A percentile compares a stretch with the other conserved stretches of the same genome.
Conservation (phyloP, 2,888 invertebrate species). For the Chymomyza amoena region DNA sequence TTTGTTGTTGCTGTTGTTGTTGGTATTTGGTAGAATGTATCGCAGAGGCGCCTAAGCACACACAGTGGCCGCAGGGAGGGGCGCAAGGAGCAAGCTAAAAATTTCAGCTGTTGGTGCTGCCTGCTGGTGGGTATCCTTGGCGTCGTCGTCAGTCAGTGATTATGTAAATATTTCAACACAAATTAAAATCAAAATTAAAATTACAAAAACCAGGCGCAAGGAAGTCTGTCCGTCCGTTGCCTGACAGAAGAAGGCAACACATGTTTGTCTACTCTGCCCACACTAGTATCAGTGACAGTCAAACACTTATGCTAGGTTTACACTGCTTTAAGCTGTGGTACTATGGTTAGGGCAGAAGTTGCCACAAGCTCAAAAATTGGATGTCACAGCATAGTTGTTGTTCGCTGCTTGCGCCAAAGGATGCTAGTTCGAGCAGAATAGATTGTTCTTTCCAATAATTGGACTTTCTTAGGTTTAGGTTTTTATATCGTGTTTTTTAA, state of each 20-base stretch:
- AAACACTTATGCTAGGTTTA: conserved; percentile 16
- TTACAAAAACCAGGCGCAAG: conserved; percentile 67
- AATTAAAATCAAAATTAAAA: conserved; percentile 77
- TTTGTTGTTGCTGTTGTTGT: background rate
- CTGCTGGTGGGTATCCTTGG: background rate
- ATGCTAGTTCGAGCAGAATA: too few species aligned
- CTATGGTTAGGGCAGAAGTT: too few species aligned
- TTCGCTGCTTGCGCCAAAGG: too few species aligned
- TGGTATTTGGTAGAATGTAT: background rate
- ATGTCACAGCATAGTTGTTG: too few species aligned
- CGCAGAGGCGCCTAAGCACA: background rate
- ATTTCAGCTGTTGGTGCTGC: conserved; percentile 5
- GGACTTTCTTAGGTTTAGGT: too few species aligned
- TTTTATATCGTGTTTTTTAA: too few species aligned
- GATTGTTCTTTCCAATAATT: too few species aligned
- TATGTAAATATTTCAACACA: conserved; percentile 77
- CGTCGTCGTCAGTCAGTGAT: conserved; percentile 72
- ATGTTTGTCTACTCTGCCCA: conserved; percentile 40
- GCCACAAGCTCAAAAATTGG: too few species aligned
- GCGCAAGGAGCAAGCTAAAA: background rate
- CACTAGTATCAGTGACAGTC: conserved; percentile 31
- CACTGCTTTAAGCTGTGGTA: too few species aligned
- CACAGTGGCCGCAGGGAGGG: background rate
- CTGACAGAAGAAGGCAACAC: conserved; percentile 47
- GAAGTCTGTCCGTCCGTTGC: conserved; percentile 21